Evolutionary conservation across 2,797 vertebrate species (phyloP), one percentile per base, ranked within the genome.

Genomic region (Hirundo rustica): DNA sequence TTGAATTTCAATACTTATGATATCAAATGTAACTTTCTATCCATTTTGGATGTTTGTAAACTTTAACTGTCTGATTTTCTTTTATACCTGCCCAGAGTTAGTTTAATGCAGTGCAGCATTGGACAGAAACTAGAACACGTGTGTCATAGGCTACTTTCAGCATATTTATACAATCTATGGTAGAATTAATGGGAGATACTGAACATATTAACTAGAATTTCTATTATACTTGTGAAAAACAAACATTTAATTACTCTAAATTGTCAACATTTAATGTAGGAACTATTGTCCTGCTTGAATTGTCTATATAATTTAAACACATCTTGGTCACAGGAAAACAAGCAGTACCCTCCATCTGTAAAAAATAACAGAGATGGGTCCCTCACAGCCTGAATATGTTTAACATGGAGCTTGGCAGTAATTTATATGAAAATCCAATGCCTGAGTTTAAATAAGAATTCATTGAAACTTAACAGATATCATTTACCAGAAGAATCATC

Each of bases 391-490:
- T 34, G 36, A 88, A 50, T 68, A 79, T 71, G 16, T 88, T 82
- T 76, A 74, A 93, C 61, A 57, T n/a, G 66, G 21, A 95, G 13
- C 30, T 93, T 93, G 78, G 48, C 92, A 96, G 66, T 68, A 72
- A 66, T 44, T 25, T 36, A 29, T 57, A 91, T 79, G 72, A 93
- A 93, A 92, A 95, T 76, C 40, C 44, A 68, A 18, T 45, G 48
- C 53, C 38, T 78, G 87, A 73, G 79, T 95, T 84, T 85, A 89
- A 80, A 88, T 55, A 91, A 92, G 36, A 32, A 75, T 92, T 85
- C 42, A 42, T 1, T 96, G 93, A 96, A 90, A 89, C 30, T 87
- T 71, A 95, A 65, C 89, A 97, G 88, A 96, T 91, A 85, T 44
- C 22, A 19, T 91, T 97, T 89, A 94, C 30, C 44, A 78, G 89